phyloP scores from a whole-genome alignment of 1,140 invertebrate genomes.

The Patella vulgata region DNA sequence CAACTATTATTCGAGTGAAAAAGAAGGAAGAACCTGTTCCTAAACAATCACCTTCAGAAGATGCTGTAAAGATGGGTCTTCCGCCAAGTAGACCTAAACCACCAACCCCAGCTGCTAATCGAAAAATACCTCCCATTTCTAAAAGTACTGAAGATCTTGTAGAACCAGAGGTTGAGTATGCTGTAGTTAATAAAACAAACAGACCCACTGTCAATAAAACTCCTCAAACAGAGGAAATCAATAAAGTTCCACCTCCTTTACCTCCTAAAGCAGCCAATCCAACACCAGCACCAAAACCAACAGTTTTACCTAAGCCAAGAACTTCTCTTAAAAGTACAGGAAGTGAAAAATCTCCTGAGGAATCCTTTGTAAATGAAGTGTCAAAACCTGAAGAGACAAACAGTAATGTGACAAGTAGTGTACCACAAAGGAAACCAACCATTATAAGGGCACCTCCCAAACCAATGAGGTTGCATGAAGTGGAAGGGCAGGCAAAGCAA shows the following conservation, averaged over 20 bases:
- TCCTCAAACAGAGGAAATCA: no score
- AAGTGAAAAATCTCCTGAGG: background rate
- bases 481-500: background rate
- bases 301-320: conserved; percentile 29
- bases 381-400: background rate
- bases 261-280: background rate
- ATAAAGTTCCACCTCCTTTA: background rate
- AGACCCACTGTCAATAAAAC: no score
- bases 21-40: no score
- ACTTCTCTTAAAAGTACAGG: conserved; percentile 1
- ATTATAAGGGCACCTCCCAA: conserved; percentile 31
- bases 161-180: conserved; percentile 1
- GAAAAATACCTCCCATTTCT: no score
- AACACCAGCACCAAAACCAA: conserved; percentile 34
- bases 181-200: background rate
- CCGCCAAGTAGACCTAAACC: no score
- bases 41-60: no score
- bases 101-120: no score
- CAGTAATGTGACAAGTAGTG: background rate
- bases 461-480: background rate
- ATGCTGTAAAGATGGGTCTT: no score
- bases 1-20: no score
- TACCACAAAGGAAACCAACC: conserved; percentile 23
- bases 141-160: no score
- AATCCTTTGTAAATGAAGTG: background rate